Evolutionary conservation across 2,888 invertebrate genomes (phyloP).

Genomic region (Lasioglossum morio): DNA sequence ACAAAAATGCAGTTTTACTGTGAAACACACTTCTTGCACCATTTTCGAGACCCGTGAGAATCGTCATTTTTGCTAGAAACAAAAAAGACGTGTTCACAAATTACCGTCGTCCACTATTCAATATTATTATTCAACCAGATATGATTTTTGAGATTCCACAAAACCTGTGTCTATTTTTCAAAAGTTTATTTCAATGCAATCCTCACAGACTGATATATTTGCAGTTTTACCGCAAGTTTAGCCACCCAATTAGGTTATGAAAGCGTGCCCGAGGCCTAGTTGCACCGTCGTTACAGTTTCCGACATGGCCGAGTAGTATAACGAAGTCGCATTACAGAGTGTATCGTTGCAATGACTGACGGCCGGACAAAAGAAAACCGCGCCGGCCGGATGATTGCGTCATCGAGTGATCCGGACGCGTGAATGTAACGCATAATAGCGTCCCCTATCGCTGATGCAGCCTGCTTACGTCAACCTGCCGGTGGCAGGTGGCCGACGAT

Average conservation of each 20-base stretch:
- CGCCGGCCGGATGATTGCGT: slow-evolving; percentile 1
- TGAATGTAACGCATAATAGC: slow-evolving; percentile 39
- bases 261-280: not conserved
- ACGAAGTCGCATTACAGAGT: not conserved
- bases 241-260: not conserved
- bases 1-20: no score
- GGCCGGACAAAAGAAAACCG: slow-evolving; percentile 11
- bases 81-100: no score
- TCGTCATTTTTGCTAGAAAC: no score
- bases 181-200: no score
- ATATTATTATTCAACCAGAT: no score
- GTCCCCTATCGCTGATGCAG: slow-evolving; percentile 20
- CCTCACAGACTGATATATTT: no score
- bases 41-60: no score
- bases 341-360: not conserved
- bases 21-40: no score
- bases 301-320: not conserved
- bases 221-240: not conserved
- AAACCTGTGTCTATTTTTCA: no score
- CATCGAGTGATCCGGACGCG: slow-evolving; percentile 15
- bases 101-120: no score
- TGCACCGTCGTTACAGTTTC: not conserved
- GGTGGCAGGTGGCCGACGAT: slow-evolving; percentile 50
- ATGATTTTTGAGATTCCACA: no score
- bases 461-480: slow-evolving; percentile 40